Evolutionary conservation across 1,140 invertebrate species (phyloP).

Genomic region (Drosophila dunni): DNA sequence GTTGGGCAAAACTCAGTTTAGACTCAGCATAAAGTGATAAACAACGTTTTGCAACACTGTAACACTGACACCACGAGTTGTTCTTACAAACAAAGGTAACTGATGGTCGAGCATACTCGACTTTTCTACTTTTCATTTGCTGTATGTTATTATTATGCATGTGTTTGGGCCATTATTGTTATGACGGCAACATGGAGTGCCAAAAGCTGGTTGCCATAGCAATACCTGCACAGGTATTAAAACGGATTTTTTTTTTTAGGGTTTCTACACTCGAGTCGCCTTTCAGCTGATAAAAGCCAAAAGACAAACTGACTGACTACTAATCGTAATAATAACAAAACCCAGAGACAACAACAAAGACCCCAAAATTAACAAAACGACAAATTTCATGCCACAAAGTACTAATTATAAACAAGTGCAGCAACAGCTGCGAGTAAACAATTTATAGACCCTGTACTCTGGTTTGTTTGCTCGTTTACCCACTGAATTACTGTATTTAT

Average conservation of each 20-base stretch:
- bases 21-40: too few relatives aligned
- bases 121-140: neutral
- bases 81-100: too few relatives aligned
- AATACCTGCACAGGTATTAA: neutral
- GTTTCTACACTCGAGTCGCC: neutral
- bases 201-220: conserved; percentile 29
- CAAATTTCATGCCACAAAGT: conserved; percentile 12
- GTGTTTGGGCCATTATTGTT: conserved; percentile 6
- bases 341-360: conserved; percentile 30
- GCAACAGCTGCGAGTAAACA: neutral
- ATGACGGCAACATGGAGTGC: neutral
- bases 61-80: too few relatives aligned
- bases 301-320: conserved; percentile 5
- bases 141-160: conserved; percentile 35
- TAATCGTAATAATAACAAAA: conserved; percentile 44
- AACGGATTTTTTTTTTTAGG: neutral
- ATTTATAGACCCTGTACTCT: neutral
- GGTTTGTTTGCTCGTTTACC: neutral
- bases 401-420: conserved; percentile 16
- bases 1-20: too few relatives aligned
- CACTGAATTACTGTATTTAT: conserved; percentile 5
- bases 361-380: conserved; percentile 20
- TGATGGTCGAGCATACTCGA: too few relatives aligned
- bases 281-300: conserved; percentile 19
- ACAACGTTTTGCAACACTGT: too few relatives aligned